Conservation (phyloP, 1,140 invertebrate genomes). For the Temnothorax longispinosus region DNA sequence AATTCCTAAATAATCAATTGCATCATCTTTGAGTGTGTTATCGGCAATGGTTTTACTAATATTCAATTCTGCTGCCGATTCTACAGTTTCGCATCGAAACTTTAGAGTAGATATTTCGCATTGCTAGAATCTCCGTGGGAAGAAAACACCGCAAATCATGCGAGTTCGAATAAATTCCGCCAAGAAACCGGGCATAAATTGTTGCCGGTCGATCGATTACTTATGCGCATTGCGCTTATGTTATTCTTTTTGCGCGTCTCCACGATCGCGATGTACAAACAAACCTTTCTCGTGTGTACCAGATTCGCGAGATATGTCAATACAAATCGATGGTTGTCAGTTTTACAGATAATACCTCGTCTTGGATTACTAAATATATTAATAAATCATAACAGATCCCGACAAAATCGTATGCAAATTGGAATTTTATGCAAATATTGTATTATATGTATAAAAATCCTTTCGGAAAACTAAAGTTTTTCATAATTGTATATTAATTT, state of each 20-base stretch:
- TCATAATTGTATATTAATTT: not conserved
- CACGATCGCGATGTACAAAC: slow-evolving; percentile 1
- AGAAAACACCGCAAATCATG: not conserved
- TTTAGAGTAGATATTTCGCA: not conserved
- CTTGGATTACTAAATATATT: not conserved
- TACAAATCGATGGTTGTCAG: slow-evolving; percentile 13
- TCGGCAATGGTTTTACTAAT: not conserved
- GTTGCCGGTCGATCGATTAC: slow-evolving; percentile 34
- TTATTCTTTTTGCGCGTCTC: slow-evolving; percentile 21
- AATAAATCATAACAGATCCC: slow-evolving; percentile 26
- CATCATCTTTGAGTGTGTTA: not conserved
- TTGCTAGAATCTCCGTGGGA: not conserved
- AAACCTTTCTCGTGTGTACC: slow-evolving; percentile 31
- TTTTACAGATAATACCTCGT: slow-evolving; percentile 5
- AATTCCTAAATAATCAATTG: not conserved
- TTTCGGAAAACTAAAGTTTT: not conserved
- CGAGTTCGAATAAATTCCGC: not conserved
- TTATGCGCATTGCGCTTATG: slow-evolving; percentile 17
- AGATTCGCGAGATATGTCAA: slow-evolving; percentile 23
- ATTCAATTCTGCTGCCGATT: not conserved
- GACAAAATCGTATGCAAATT: slow-evolving; percentile 3
- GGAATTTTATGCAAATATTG: too few relatives aligned
- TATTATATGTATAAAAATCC: not conserved
- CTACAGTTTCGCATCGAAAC: not conserved
- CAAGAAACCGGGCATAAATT: slow-evolving; percentile 2